A percentile compares a stretch with the other conserved stretches of the same genome.
Conservation (phyloP, 1,140 invertebrate species). For the Trachelipus rathkii region DNA sequence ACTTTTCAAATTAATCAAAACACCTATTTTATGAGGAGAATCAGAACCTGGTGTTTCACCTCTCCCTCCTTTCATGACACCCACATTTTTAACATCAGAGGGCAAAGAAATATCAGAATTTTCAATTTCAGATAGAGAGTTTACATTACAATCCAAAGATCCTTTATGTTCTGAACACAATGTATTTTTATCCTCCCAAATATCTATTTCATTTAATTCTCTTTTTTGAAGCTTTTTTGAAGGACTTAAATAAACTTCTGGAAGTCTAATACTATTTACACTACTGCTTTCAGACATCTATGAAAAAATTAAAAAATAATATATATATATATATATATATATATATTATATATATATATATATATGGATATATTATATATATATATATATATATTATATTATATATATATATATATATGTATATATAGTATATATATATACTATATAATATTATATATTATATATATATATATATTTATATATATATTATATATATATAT, state of each 20-base stretch:
- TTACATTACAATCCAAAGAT: neutral
- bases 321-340: no score
- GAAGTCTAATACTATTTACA: neutral
- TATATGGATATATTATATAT: no score
- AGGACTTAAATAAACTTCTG: conserved; percentile 6
- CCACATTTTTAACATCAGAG: neutral
- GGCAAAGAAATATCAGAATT: neutral
- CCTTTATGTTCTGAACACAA: neutral
- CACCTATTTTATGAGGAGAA: neutral
- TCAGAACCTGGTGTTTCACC: conserved; percentile 1
- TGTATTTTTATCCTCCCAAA: neutral
- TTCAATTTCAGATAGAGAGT: neutral
- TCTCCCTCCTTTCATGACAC: neutral
- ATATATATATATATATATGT: no score
- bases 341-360: no score
- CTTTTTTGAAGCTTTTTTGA: neutral
- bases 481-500: no score
- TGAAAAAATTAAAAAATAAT: no score
- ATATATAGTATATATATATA: no score
- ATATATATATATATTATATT: no score
- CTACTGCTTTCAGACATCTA: no score
- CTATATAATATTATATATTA: no score
- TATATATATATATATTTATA: no score
- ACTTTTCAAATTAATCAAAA: no score
- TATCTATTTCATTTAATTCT: neutral